A percentile compares a stretch with the other conserved stretches of the same genome.
Conservation (phyloP, 2,113 vertebrate species). For the Panthera uncia region DNA sequence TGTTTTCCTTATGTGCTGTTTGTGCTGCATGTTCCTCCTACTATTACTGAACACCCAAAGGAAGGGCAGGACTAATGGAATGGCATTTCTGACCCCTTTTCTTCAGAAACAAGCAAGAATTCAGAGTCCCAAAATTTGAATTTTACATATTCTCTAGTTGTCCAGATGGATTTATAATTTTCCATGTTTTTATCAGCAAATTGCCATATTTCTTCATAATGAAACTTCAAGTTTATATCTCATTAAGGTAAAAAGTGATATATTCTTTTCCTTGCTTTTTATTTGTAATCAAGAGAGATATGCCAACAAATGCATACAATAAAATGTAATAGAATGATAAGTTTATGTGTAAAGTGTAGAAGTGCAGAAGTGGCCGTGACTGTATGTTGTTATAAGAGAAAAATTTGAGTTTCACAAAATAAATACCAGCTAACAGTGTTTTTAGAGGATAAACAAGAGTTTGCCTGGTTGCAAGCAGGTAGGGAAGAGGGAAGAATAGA, state of each 20-base stretch:
- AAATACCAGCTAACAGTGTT: background rate
- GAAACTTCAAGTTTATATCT: background rate
- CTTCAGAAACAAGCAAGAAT: background rate
- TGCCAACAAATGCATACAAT: background rate
- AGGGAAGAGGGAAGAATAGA: background rate
- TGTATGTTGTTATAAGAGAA: background rate
- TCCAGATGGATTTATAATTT: background rate
- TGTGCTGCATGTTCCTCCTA: background rate
- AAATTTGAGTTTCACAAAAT: background rate
- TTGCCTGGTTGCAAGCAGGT: background rate
- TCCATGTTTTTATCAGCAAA: background rate
- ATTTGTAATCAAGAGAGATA: background rate
- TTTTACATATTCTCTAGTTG: background rate
- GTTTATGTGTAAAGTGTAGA: background rate
- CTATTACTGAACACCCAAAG: background rate
- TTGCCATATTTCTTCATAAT: constrained; percentile 1
- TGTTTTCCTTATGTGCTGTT: background rate
- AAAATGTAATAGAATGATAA: background rate
- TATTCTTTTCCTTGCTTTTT: background rate
- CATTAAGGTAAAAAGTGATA: background rate
- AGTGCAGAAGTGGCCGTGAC: background rate
- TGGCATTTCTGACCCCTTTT: background rate
- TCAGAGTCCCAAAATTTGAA: background rate
- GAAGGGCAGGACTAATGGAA: background rate
- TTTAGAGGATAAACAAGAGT: background rate